Percentiles rank a stretch among this genome's conserved stretches.
These are phyloP conservation scores for Butorides virescens DNA, from an alignment of 2,113 vertebrate genomes.

Conservation along the genomic window DNA sequence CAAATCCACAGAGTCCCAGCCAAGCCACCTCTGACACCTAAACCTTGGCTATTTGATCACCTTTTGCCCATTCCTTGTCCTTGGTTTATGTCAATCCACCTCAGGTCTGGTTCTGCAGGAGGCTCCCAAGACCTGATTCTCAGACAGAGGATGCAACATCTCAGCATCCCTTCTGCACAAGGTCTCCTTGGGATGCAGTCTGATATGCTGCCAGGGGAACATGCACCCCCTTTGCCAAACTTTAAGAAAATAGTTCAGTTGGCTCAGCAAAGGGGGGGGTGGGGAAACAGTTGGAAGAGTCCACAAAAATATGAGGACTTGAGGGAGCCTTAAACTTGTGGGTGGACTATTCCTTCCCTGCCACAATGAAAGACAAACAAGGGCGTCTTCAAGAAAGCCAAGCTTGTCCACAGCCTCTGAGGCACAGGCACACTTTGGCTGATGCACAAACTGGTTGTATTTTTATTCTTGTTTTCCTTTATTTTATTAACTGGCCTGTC, in stretches of 20 bases:
- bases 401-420: background rate
- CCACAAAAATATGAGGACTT: background rate
- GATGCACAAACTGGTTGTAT: background rate
- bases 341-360: background rate
- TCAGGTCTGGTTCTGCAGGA: background rate
- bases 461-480: slow-evolving; percentile 4
- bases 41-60: background rate
- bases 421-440: background rate
- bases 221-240: background rate
- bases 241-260: background rate
- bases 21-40: background rate
- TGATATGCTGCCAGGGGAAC: background rate
- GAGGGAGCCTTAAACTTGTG: background rate
- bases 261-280: background rate
- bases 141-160: background rate
- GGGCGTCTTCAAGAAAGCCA: background rate
- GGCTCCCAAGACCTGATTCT: background rate
- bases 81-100: background rate
- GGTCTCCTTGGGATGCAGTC: background rate
- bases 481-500: background rate
- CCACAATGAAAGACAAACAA: background rate
- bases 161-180: background rate
- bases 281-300: background rate
- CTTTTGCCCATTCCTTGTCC: background rate
- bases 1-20: background rate